phyloP scores from a whole-genome alignment of 2,888 invertebrate genomes.

The Dinocampus coccinellae region DNA sequence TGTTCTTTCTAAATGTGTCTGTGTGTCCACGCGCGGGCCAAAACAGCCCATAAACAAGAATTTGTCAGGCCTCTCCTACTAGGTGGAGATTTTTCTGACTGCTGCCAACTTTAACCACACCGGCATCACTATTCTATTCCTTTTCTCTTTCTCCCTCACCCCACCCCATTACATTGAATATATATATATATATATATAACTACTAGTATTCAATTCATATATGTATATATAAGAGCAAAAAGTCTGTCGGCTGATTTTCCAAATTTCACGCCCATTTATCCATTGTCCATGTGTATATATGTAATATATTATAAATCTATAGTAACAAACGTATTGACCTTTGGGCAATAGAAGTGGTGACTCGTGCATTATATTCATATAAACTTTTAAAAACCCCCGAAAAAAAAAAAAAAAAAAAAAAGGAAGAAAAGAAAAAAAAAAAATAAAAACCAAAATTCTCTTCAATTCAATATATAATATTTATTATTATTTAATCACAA shows the following conservation, averaged over 20 bases:
- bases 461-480: no score
- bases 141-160: neutral
- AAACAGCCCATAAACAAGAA: conserved; percentile 58
- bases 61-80: conserved; percentile 61
- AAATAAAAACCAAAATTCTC: no score
- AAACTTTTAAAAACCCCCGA: neutral
- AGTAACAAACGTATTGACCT: conserved; percentile 36
- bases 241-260: conserved; percentile 54
- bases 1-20: no score
- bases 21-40: conserved; percentile 39
- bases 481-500: no score
- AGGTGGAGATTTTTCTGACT: conserved; percentile 34
- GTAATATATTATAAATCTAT: conserved; percentile 4
- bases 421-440: no score
- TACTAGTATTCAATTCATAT: neutral
- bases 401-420: no score
- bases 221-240: conserved; percentile 4
- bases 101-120: conserved; percentile 30
- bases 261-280: conserved; percentile 67
- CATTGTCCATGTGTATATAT: no score
- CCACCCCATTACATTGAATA: neutral
- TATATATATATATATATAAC: neutral
- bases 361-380: conserved; percentile 29
- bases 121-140: conserved; percentile 9
- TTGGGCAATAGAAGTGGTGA: conserved; percentile 34